A percentile compares a stretch with the other conserved stretches of the same genome.
These are phyloP conservation scores for Ruditapes philippinarum DNA, from an alignment of 1,140 invertebrate species.

Conservation along the genomic window DNA sequence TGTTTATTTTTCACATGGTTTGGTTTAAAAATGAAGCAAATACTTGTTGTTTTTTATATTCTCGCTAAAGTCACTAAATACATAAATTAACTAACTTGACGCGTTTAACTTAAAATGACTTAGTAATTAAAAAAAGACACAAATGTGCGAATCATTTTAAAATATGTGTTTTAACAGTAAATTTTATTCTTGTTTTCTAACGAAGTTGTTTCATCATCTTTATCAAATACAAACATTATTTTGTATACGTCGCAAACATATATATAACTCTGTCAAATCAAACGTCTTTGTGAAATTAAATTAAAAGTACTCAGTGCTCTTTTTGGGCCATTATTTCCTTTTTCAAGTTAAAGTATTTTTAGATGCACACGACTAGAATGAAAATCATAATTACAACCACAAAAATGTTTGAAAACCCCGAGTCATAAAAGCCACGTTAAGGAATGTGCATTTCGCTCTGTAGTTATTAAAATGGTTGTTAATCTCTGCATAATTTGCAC, in stretches of 20 bases:
- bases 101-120: background rate
- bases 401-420: background rate
- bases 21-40: background rate
- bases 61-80: background rate
- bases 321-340: background rate
- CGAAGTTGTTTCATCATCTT: too few relatives aligned
- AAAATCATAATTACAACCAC: background rate
- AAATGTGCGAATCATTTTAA: too few relatives aligned
- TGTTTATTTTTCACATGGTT: slow-evolving; percentile 25
- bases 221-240: too few relatives aligned
- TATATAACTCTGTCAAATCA: too few relatives aligned
- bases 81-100: background rate
- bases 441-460: background rate
- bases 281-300: background rate
- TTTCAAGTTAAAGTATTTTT: background rate
- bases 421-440: background rate
- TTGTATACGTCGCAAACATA: too few relatives aligned
- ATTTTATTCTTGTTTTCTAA: too few relatives aligned
- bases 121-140: background rate
- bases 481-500: slow-evolving; percentile 21
- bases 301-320: background rate
- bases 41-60: slow-evolving; percentile 1
- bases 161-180: too few relatives aligned
- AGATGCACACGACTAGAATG: background rate
- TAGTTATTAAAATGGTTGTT: background rate